Conservation (phyloP, 2,888 invertebrate species). For the Anthophora plumipes region DNA sequence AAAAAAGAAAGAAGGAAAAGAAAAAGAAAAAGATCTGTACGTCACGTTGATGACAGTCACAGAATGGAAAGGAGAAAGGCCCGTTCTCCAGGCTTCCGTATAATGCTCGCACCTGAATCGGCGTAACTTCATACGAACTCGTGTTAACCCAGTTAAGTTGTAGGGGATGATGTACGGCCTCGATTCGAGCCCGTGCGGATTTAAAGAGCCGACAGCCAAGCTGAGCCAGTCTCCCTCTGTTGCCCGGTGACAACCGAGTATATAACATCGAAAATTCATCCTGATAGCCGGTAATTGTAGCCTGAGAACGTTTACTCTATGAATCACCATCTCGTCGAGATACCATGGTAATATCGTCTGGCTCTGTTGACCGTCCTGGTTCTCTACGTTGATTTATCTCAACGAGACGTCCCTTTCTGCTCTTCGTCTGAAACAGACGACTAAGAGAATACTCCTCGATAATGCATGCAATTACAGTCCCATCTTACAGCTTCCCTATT, state of each 20-base stretch:
- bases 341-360: slow-evolving; percentile 18
- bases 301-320: slow-evolving; percentile 48
- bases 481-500: too few relatives aligned
- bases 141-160: slow-evolving; percentile 63
- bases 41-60: not conserved
- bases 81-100: not conserved
- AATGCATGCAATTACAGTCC: too few relatives aligned
- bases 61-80: not conserved
- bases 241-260: slow-evolving; percentile 53
- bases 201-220: slow-evolving; percentile 52
- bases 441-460: too few relatives aligned
- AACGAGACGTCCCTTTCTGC: not conserved
- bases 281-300: slow-evolving; percentile 46
- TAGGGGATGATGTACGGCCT: slow-evolving; percentile 57
- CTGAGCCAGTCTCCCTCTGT: slow-evolving; percentile 3
- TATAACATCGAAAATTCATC: slow-evolving; percentile 57
- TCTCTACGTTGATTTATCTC: slow-evolving; percentile 20
- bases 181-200: slow-evolving; percentile 48
- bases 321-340: slow-evolving; percentile 36
- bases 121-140: slow-evolving; percentile 56
- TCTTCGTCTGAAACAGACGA: not conserved
- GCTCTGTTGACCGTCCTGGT: slow-evolving; percentile 23
- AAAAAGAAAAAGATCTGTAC: too few relatives aligned
- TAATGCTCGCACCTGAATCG: slow-evolving; percentile 6
- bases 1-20: too few relatives aligned